Percentiles rank a stretch among this genome's conserved stretches.
These are phyloP conservation scores for Cydia pomonella DNA, from an alignment of 1,140 invertebrate genomes.

Conservation along the genomic window DNA sequence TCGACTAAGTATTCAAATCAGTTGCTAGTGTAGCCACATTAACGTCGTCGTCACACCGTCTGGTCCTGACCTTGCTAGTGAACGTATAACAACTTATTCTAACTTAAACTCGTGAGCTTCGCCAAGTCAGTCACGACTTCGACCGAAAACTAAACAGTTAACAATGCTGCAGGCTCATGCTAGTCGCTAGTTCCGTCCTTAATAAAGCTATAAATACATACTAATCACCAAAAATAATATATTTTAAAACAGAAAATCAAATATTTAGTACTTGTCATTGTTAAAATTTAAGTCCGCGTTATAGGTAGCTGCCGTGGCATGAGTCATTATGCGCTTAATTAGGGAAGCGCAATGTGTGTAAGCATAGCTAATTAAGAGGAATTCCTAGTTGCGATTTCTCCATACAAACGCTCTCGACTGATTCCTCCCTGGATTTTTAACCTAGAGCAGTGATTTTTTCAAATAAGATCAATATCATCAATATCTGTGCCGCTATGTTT, in stretches of 20 bases:
- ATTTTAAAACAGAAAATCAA: not conserved
- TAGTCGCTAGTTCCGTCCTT: not conserved
- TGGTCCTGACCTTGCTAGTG: constrained; percentile 27
- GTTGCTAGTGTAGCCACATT: constrained; percentile 13
- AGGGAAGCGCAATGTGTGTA: too few species aligned
- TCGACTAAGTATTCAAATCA: constrained; percentile 29
- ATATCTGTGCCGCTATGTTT: too few species aligned
- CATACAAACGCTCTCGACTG: too few species aligned
- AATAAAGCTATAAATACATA: not conserved
- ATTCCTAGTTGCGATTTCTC: too few species aligned
- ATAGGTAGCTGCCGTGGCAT: not conserved
- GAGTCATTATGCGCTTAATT: not conserved
- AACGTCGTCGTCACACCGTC: constrained; percentile 1
- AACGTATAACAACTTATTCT: not conserved
- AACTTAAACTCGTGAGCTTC: not conserved
- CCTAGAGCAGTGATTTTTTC: too few species aligned
- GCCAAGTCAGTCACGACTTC: not conserved
- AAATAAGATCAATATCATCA: too few species aligned
- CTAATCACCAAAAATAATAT: not conserved
- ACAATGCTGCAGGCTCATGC: not conserved
- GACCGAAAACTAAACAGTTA: constrained; percentile 12
- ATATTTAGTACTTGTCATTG: not conserved
- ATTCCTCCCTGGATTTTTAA: too few species aligned
- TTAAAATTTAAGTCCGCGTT: not conserved
- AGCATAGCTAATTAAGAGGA: not conserved